Conservation (phyloP, 2,888 invertebrate species). For the Thalpophila matura region DNA sequence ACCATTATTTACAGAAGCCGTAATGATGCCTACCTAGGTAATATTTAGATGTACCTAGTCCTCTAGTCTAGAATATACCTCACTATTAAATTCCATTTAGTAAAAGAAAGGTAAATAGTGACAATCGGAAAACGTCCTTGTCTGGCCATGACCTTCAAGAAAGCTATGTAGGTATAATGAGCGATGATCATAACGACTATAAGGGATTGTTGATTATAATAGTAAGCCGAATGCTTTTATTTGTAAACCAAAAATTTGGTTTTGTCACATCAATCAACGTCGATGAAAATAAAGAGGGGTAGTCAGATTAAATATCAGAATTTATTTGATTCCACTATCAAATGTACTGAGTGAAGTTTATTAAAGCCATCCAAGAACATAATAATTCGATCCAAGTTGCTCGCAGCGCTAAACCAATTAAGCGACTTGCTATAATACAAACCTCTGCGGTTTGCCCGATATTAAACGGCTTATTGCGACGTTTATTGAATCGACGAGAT, state of each 20-base stretch:
- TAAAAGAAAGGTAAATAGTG: constrained; percentile 23
- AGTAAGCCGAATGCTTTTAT: too few species aligned
- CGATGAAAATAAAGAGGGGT: too few species aligned
- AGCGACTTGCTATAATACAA: constrained; percentile 24
- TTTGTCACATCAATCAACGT: background rate
- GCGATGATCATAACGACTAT: background rate
- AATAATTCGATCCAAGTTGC: constrained; percentile 10
- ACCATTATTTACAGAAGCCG: constrained; percentile 1
- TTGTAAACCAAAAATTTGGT: background rate
- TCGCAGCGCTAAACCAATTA: constrained; percentile 25
- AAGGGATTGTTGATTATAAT: background rate
- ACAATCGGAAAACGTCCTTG: constrained; percentile 4
- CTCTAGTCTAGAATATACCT: background rate
- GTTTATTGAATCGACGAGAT: constrained; percentile 35
- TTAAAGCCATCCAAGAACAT: constrained; percentile 12
- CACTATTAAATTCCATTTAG: constrained; percentile 7
- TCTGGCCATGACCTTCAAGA: constrained; percentile 10
- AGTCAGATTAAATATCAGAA: too few species aligned
- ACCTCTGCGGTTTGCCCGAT: constrained; percentile 29
- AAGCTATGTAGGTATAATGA: background rate
- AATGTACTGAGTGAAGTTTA: constrained; percentile 18
- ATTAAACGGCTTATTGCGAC: constrained; percentile 42
- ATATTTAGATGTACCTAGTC: constrained; percentile 8
- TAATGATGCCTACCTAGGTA: constrained; percentile 17
- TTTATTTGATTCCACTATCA: constrained; percentile 1